Base-by-base conservation (phyloP, 2,797 vertebrate genomes). In the Ptychobarbus kaznakovi region DNA sequence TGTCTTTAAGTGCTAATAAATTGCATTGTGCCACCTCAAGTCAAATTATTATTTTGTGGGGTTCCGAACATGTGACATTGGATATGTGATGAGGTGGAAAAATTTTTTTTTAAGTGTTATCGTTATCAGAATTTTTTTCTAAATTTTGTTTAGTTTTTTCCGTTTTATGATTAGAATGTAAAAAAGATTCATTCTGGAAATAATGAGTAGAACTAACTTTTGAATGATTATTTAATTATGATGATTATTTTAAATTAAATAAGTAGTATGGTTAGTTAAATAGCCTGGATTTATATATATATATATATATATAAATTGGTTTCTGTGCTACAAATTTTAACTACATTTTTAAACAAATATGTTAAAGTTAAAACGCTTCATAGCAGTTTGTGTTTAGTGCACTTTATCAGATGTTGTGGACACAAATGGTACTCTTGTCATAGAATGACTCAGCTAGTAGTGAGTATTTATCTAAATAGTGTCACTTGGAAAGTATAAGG, bases 391-490 rank as follows among this genome's bases (percentile, higher is more conserved):
- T 53, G 68, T 73, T 58, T 40, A 32, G 51, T 58, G 35, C 51
- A 82, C 79, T 80, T 79, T 7, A 44, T 81, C 35, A 70, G 40
- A 35, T 74, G 12, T 32, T 82, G 25, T 74, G 40, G 11, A 74
- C 28, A 35, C 56, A 82, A 49, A 74, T 65, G 20, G 12, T 63
- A 32, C 66, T 28, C 51, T 63, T 61, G 46, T 32, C 68, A 20
- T 44, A 16, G 25, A 82, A 82, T 73, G 53, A 82, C 46, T 53
- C 61, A 28, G 73, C 73, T 75, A 58, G 44, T 75, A 28, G 22
- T 20, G 72, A 76, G 44, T 56, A 83, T 68, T 49, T 76, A 68
- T 68, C 63, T 68, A 77, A 83, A 83, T 38, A 68, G 32, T 76
- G 73, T 83, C 61, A 53, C 46, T 83, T 53, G 46, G 16, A 83